A percentile compares a stretch with the other conserved stretches of the same genome.
Conservation (phyloP, 2,888 invertebrate genomes). For the Nysson spinosus region DNA sequence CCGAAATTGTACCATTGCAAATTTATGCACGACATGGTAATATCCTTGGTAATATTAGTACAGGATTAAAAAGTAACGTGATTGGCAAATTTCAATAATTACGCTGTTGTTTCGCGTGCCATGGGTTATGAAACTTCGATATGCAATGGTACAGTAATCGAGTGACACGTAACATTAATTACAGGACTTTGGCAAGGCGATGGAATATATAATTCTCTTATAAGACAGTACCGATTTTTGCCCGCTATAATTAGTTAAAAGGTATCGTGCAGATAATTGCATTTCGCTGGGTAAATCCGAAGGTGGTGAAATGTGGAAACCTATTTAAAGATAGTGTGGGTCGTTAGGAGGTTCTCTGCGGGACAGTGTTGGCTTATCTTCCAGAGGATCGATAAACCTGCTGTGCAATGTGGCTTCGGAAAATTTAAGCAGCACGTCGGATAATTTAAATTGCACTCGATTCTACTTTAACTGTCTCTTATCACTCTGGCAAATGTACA, state of each 20-base stretch:
- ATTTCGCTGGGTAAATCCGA: constrained; percentile 1
- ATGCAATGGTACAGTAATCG: too few species aligned
- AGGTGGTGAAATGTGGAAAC: constrained; percentile 34
- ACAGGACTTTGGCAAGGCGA: too few species aligned
- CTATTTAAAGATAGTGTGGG: constrained; percentile 10
- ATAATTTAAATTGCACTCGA: constrained; percentile 51
- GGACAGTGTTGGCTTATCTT: constrained; percentile 17
- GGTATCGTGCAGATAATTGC: constrained; percentile 12
- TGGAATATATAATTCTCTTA: too few species aligned
- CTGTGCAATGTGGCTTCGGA: constrained; percentile 27
- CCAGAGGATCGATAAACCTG: constrained; percentile 47
- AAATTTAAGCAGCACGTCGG: constrained; percentile 33
- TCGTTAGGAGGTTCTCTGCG: constrained; percentile 13
- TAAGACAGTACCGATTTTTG: background rate
- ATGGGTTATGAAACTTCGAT: too few species aligned
- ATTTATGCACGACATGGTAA: too few species aligned
- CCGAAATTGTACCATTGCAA: too few species aligned
- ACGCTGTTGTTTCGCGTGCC: too few species aligned
- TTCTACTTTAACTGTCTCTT: constrained; percentile 51
- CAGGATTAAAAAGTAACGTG: too few species aligned
- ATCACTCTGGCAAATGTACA: background rate
- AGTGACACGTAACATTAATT: too few species aligned
- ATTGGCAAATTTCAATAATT: too few species aligned
- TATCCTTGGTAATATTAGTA: too few species aligned
- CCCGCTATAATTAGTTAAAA: constrained; percentile 3